Conservation (phyloP, 92 coral and sea anemone genomes). For the Porites lobata region DNA sequence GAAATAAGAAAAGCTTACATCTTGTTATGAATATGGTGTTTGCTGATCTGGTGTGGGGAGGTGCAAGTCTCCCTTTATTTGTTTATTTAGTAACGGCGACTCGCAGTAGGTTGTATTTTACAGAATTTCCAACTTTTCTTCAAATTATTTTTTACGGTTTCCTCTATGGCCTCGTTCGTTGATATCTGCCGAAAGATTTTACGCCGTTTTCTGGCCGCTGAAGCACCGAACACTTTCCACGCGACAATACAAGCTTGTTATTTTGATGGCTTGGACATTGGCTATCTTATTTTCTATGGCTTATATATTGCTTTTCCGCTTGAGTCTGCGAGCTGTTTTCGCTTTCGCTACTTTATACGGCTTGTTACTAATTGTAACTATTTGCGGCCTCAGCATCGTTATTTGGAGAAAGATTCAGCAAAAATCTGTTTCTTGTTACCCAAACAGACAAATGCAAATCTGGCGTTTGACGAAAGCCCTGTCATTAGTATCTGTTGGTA, state of each 20-base stretch:
- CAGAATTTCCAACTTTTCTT: not conserved
- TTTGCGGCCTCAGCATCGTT: not conserved
- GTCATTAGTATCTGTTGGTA: not conserved
- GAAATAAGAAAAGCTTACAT: not conserved
- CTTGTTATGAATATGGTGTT: not conserved
- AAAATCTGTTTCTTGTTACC: not conserved
- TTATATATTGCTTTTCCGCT: not conserved
- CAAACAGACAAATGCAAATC: not conserved
- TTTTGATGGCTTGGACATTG: not conserved
- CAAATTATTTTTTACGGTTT: not conserved
- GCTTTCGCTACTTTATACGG: not conserved
- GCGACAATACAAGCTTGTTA: not conserved
- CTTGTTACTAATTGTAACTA: not conserved
- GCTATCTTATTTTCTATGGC: not conserved
- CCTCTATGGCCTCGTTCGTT: not conserved
- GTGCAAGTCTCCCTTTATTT: not conserved
- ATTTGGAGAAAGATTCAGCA: conserved; percentile 18
- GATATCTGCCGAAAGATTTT: not conserved
- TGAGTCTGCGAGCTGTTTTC: not conserved
- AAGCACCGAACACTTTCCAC: not conserved
- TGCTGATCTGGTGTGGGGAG: not conserved
- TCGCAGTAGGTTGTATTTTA: not conserved
- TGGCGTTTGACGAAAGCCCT: not conserved
- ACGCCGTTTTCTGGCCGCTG: not conserved
- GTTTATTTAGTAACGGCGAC: not conserved